These are phyloP conservation scores for Augochlora pura DNA, from an alignment of 1,140 invertebrate genomes.

Conservation along the genomic window DNA sequence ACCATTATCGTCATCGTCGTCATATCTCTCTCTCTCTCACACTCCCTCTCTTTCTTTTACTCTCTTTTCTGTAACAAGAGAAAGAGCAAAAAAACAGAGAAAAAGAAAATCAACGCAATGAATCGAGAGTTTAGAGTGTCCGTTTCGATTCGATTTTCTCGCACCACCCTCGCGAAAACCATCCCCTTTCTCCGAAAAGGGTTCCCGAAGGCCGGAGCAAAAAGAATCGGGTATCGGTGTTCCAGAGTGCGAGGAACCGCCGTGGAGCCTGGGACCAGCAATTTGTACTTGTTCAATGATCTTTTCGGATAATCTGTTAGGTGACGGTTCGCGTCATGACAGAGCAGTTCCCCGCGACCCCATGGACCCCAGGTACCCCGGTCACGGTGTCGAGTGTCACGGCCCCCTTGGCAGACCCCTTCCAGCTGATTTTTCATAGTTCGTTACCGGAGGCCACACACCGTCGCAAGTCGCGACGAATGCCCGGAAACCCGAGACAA, in stretches of 20 bases:
- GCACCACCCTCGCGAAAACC: neutral
- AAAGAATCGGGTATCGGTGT: neutral
- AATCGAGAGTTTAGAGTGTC: neutral
- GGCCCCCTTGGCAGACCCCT: neutral
- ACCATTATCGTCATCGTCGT: too few species aligned
- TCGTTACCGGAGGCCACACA: neutral
- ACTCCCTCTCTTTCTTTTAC: slow-evolving; percentile 40
- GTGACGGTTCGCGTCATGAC: slow-evolving; percentile 38
- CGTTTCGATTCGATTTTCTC: slow-evolving; percentile 12
- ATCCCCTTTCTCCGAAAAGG: too few species aligned
- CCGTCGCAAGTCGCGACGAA: neutral
- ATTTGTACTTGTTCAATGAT: slow-evolving; percentile 39
- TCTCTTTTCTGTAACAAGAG: slow-evolving; percentile 36
- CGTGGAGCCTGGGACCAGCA: too few species aligned
- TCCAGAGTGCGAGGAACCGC: neutral
- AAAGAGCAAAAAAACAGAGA: neutral
- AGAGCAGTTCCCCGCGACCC: slow-evolving; percentile 36
- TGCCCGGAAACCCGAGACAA: neutral
- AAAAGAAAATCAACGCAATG: neutral
- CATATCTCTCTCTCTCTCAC: neutral
- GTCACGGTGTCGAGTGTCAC: slow-evolving; percentile 29
- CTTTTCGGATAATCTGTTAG: slow-evolving; percentile 23
- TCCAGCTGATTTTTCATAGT: slow-evolving; percentile 6
- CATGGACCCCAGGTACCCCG: neutral
- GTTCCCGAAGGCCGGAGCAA: too few species aligned